These are phyloP conservation scores for Lochmaea capreae DNA, from an alignment of 2,888 invertebrate genomes.

Conservation along the genomic window DNA sequence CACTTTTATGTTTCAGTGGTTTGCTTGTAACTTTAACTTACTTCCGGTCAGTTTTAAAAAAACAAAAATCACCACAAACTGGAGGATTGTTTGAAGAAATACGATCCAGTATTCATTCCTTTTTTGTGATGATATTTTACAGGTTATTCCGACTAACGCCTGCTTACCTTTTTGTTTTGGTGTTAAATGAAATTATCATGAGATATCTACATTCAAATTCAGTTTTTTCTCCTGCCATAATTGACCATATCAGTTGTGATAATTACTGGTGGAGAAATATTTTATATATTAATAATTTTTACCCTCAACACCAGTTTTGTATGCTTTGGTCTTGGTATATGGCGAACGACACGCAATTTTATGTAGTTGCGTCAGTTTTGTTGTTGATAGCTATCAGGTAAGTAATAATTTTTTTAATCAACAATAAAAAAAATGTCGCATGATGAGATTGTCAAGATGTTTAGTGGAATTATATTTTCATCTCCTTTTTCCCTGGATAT, in stretches of 20 bases:
- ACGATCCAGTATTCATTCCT: constrained; percentile 64
- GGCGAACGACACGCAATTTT: constrained; percentile 85
- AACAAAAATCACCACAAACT: constrained; percentile 60
- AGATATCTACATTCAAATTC: constrained; percentile 76
- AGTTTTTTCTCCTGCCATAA: constrained; percentile 79
- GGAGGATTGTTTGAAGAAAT: constrained; percentile 61
- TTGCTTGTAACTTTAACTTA: constrained; percentile 79
- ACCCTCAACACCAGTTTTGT: constrained; percentile 80
- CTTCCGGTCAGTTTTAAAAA: constrained; percentile 73
- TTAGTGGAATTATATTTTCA: too few relatives aligned
- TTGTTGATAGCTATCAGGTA: constrained; percentile 77
- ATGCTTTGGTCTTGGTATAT: constrained; percentile 89
- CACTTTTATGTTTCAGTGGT: constrained; percentile 69
- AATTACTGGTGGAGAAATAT: constrained; percentile 87
- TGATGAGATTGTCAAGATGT: too few relatives aligned
- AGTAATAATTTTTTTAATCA: constrained; percentile 52
- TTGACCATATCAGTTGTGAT: constrained; percentile 79
- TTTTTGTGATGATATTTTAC: constrained; percentile 70
- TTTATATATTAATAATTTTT: constrained; percentile 86
- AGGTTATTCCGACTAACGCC: constrained; percentile 82
- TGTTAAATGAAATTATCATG: constrained; percentile 78
- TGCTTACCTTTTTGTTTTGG: constrained; percentile 83
- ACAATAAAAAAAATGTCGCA: background rate
- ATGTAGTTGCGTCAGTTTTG: constrained; percentile 75
- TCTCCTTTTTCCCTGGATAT: too few relatives aligned